A percentile compares a stretch with the other conserved stretches of the same genome.
Conservation (phyloP, 2,888 invertebrate genomes). For the Anticlea derivata region DNA sequence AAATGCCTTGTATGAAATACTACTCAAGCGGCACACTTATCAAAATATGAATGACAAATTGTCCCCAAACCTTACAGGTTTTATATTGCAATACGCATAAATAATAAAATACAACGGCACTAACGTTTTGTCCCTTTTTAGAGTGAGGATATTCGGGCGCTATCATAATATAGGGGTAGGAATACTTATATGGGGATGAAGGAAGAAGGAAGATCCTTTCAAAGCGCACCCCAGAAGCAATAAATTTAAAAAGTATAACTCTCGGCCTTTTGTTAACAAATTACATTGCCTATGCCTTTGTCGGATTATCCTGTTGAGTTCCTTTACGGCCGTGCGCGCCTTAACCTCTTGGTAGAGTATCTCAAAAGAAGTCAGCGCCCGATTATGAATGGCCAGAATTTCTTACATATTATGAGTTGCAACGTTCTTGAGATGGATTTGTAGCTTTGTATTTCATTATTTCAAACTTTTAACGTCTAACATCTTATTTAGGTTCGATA, state of each 20-base stretch:
- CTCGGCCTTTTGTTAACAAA: conserved; percentile 61
- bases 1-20: conserved; percentile 2
- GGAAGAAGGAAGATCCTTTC: conserved; percentile 38
- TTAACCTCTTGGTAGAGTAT: conserved; percentile 48
- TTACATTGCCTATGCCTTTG: conserved; percentile 47
- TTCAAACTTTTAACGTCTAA: neutral
- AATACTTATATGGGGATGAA: conserved; percentile 28
- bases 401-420: conserved; percentile 46
- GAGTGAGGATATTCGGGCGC: conserved; percentile 31
- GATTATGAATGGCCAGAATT: conserved; percentile 70
- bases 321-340: conserved; percentile 47
- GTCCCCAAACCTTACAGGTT: conserved; percentile 17
- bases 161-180: conserved; percentile 33
- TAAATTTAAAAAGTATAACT: conserved; percentile 58
- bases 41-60: conserved; percentile 25
- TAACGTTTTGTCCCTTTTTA: conserved; percentile 31
- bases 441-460: neutral
- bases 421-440: conserved; percentile 4
- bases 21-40: conserved; percentile 10
- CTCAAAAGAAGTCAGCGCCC: conserved; percentile 60
- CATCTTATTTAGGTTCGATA: neutral
- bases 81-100: conserved; percentile 23
- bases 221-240: conserved; percentile 45
- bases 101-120: conserved; percentile 27
- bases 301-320: conserved; percentile 43